These are phyloP conservation scores for Graptemys geographica DNA, from an alignment of 2,797 vertebrate genomes.

Conservation along the genomic window DNA sequence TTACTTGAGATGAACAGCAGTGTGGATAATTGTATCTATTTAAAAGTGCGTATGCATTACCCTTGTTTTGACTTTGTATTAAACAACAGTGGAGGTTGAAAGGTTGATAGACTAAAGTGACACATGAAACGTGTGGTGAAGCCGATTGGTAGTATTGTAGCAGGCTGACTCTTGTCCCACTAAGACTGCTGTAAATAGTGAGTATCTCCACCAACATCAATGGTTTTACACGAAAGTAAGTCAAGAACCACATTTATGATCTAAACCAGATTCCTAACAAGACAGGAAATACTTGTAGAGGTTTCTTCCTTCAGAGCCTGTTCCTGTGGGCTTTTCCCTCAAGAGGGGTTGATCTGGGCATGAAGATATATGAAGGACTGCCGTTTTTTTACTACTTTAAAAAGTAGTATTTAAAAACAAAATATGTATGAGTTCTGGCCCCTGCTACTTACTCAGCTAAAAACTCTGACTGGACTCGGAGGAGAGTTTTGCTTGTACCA, in stretches of 20 bases:
- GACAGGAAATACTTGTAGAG: neutral
- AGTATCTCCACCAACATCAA: neutral
- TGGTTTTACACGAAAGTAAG: neutral
- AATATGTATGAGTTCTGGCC: neutral
- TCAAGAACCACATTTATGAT: neutral
- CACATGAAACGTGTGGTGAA: neutral
- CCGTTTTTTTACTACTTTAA: no score
- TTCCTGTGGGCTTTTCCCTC: neutral
- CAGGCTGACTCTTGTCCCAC: neutral
- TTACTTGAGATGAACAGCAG: neutral
- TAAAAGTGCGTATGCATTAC: neutral
- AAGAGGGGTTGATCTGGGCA: neutral
- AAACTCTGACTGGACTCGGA: neutral
- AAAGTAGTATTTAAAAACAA: neutral
- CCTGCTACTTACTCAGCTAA: neutral
- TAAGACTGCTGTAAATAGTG: no score
- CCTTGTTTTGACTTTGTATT: neutral
- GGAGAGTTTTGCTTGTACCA: neutral
- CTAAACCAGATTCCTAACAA: neutral
- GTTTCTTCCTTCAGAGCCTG: neutral
- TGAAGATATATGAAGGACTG: neutral
- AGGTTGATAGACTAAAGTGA: neutral
- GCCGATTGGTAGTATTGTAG: neutral
- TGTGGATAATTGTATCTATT: neutral
- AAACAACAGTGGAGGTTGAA: neutral